Conservation (phyloP, 2,888 invertebrate species). For the Oscheius sp. region DNA sequence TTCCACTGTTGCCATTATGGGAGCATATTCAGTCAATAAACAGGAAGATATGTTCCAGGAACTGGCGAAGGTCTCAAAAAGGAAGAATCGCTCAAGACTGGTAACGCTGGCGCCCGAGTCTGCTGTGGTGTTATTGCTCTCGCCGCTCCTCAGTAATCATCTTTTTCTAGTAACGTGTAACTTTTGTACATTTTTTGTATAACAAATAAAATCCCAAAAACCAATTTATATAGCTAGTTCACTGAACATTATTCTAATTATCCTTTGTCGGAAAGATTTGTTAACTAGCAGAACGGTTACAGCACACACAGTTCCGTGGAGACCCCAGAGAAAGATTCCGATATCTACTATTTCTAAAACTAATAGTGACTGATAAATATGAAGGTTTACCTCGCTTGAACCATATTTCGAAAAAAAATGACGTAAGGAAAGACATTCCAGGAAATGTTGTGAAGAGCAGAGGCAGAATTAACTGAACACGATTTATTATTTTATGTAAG, state of each 20-base stretch:
- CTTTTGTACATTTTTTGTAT: neutral
- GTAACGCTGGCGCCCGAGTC: constrained; percentile 71
- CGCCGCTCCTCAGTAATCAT: constrained; percentile 37
- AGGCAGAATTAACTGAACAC: neutral
- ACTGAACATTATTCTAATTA: neutral
- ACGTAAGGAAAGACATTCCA: neutral
- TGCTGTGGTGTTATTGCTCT: constrained; percentile 70
- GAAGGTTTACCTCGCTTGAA: neutral
- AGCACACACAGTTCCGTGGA: neutral
- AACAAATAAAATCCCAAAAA: no score
- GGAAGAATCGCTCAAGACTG: constrained; percentile 69
- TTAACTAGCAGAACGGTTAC: neutral
- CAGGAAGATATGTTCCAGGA: no score
- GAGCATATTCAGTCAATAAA: no score
- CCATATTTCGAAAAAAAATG: neutral
- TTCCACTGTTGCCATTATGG: no score
- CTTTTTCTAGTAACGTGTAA: neutral
- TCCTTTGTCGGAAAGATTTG: neutral
- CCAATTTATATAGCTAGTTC: neutral
- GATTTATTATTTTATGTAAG: no score
- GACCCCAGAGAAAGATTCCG: neutral
- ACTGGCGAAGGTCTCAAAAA: constrained; percentile 59
- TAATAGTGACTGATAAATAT: neutral
- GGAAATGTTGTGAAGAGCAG: neutral
- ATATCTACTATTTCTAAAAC: neutral